phyloP scores from a whole-genome alignment of 2,888 invertebrate species.

The Eupithecia insigniata region DNA sequence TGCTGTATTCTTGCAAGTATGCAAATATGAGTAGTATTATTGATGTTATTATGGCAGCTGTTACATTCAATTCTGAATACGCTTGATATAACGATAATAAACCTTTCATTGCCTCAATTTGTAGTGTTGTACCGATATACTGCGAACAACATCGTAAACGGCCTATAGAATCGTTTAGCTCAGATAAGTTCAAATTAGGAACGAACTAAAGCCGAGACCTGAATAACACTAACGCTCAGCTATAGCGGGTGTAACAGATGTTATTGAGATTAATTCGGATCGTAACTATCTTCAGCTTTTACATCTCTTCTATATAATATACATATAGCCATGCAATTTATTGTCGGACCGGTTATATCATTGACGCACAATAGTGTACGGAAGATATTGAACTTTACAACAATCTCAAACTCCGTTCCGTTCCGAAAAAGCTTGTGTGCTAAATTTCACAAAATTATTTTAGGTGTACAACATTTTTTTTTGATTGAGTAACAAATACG shows the following conservation, averaged over 20 bases:
- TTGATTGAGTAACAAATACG: neutral
- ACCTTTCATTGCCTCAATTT: slow-evolving; percentile 34
- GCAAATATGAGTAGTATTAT: slow-evolving; percentile 5
- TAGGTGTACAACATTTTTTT: neutral
- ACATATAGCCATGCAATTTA: neutral
- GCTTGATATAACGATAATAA: slow-evolving; percentile 28
- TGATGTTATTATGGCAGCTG: slow-evolving; percentile 12
- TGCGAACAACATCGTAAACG: slow-evolving; percentile 25
- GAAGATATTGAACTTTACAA: neutral
- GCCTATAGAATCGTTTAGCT: slow-evolving; percentile 26
- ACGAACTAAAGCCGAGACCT: slow-evolving; percentile 25
- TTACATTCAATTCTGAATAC: slow-evolving; percentile 14
- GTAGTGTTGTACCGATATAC: slow-evolving; percentile 21
- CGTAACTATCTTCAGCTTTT: slow-evolving; percentile 6
- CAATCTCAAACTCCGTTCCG: neutral
- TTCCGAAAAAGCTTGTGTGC: neutral
- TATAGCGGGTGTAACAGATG: slow-evolving; percentile 20
- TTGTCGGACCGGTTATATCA: neutral
- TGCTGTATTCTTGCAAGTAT: neutral
- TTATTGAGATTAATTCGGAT: slow-evolving; percentile 7
- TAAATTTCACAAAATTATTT: neutral
- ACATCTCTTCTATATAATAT: neutral
- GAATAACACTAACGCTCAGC: slow-evolving; percentile 26
- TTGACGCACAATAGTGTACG: too few relatives aligned
- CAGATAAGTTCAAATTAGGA: slow-evolving; percentile 26